Percentiles rank a stretch among this genome's conserved stretches.
phyloP scores from a whole-genome alignment of 2,888 invertebrate species.

The Sericinus montela region DNA sequence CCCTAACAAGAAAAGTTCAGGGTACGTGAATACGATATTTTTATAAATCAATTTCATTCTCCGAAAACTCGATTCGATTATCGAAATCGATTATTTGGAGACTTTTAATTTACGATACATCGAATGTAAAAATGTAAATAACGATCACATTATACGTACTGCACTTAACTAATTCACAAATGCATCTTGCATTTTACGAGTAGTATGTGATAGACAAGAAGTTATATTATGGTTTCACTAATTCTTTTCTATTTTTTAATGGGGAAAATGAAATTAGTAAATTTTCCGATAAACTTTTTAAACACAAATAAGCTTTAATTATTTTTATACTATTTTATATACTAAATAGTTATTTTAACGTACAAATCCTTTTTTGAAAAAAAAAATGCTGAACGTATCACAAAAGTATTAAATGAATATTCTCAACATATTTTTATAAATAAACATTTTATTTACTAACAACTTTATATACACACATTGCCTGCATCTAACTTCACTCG shows the following conservation, averaged over 20 bases:
- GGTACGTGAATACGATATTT: conserved; percentile 42
- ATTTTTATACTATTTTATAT: no score
- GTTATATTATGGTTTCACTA: not conserved
- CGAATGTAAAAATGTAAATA: conserved; percentile 43
- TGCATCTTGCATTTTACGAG: conserved; percentile 19
- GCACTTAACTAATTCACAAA: conserved; percentile 49
- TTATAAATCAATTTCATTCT: conserved; percentile 6
- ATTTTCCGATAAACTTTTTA: no score
- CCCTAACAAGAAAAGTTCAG: conserved; percentile 69
- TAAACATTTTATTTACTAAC: not conserved
- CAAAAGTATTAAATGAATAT: no score
- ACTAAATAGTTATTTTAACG: no score
- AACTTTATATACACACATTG: conserved; percentile 21
- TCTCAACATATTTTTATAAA: not conserved
- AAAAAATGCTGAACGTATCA: no score
- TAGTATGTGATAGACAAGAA: conserved; percentile 20
- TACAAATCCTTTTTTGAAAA: no score
- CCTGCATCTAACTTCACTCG: conserved; percentile 56
- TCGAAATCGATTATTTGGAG: not conserved
- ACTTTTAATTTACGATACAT: not conserved
- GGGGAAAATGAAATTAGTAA: no score
- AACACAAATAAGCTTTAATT: no score
- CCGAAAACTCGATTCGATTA: not conserved
- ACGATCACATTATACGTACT: conserved; percentile 39
- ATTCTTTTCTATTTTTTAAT: not conserved